A percentile compares a stretch with the other conserved stretches of the same genome.
phyloP scores from a whole-genome alignment of 2,797 vertebrate species.

The Allobates femoralis region DNA sequence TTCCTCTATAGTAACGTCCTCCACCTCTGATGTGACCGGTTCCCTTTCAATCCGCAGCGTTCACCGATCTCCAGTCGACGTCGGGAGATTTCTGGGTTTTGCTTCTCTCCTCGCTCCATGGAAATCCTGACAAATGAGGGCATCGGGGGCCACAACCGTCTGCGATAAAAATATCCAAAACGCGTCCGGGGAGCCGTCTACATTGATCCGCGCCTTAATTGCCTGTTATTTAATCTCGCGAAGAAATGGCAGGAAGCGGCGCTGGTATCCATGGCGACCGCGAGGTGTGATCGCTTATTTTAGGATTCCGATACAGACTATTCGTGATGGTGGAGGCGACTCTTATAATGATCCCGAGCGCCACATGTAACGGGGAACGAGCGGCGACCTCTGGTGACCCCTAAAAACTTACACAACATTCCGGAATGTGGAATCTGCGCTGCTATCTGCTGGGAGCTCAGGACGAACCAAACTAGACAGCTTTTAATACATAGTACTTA shows the following conservation, averaged over 20 bases:
- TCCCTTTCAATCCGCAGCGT: not conserved
- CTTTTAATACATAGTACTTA: too few relatives aligned
- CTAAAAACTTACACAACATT: not conserved
- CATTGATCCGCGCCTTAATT: constrained; percentile 16
- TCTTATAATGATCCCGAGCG: not conserved
- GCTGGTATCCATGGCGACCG: not conserved
- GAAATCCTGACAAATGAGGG: not conserved
- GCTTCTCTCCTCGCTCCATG: not conserved
- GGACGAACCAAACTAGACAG: not conserved
- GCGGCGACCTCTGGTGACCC: not conserved
- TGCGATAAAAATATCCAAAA: constrained; percentile 7
- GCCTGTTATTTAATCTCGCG: constrained; percentile 12
- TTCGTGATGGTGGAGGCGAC: not conserved
- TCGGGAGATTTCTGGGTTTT: not conserved
- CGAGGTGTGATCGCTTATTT: not conserved
- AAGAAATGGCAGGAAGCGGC: constrained; percentile 1
- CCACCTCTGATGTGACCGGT: not conserved
- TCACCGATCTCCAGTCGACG: not conserved
- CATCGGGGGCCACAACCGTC: not conserved
- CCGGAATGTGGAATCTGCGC: not conserved
- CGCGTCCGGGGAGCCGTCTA: not conserved
- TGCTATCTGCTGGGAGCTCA: not conserved
- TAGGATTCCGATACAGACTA: not conserved
- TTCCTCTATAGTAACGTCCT: too few relatives aligned
- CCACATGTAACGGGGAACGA: not conserved